Evolutionary conservation across 2,797 vertebrate species (phyloP), one percentile per base, ranked within the genome.

Genomic region (Sebastes reedi): DNA sequence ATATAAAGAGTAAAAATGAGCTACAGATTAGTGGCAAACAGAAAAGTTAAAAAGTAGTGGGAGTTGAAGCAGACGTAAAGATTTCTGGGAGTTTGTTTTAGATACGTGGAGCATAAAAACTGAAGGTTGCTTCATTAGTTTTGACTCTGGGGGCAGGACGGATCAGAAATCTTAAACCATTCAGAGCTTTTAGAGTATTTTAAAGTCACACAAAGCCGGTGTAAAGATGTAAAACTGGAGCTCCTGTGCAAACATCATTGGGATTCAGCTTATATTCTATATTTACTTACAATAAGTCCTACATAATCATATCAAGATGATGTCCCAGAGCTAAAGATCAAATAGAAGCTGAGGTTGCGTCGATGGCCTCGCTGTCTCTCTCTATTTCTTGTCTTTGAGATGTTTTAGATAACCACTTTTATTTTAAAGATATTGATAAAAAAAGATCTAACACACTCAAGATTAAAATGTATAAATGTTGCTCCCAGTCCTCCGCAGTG

Each of bases 391-490:
- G 14, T 59, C 69, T 64, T n/a, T 80, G 32, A 80, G 77, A 88
- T 87, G 52, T 67, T 59, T 70, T 2, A 32, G 82, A 85, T 80
- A 78, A 71, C n/a, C 18, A 8, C 25, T 68, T 36, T 24, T 22
- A 36, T 24, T 65, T 64, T 29, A 30, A 80, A 64, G 60, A 70
- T 18, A 39, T 30, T 9, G 22, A 58, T 13, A 20, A 16, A 24
- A 18, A 67, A n/a, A 61, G 1, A 27, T 30, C 10, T 3, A 12
- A 30, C 18, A 20, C 36, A 20, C 50, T 83, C 3, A 52, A 65
- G 62, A 83, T 83, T 52, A 82, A 85, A 84, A 83, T 18, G 82
- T 66, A 52, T 29, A 59, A 75, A 80, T 46, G 30, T 10, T n/a
- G 36, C 46, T 71, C 55, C 16, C 39, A 56, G 71, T 66, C 81